A percentile compares a stretch with the other conserved stretches of the same genome.
phyloP scores from a whole-genome alignment of 2,888 invertebrate species.

The Tetrapedia diversipes region DNA sequence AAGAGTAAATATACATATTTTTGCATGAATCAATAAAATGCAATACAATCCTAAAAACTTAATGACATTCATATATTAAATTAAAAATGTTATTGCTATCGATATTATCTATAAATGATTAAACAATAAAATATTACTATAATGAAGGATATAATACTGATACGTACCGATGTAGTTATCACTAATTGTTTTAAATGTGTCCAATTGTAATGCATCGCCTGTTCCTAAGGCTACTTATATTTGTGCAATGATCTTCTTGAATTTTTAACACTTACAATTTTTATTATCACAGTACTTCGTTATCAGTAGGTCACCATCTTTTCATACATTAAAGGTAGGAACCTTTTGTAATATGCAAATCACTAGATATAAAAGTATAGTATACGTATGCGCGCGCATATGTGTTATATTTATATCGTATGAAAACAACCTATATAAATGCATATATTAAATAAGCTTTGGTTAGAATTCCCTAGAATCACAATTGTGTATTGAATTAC shows the following conservation, averaged over 20 bases:
- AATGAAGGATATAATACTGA: slow-evolving; percentile 35
- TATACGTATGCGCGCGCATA: slow-evolving; percentile 22
- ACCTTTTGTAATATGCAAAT: slow-evolving; percentile 58
- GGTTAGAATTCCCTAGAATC: slow-evolving; percentile 13
- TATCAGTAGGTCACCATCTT: slow-evolving; percentile 75
- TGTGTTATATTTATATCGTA: slow-evolving; percentile 14
- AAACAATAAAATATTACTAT: slow-evolving; percentile 23
- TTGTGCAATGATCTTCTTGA: slow-evolving; percentile 33
- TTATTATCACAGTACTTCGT: slow-evolving; percentile 68
- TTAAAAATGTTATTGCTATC: slow-evolving; percentile 32
- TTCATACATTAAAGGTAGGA: slow-evolving; percentile 71
- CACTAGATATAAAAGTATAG: slow-evolving; percentile 47
- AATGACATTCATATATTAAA: slow-evolving; percentile 12
- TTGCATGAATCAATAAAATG: not conserved
- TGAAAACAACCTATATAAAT: slow-evolving; percentile 5
- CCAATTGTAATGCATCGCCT: slow-evolving; percentile 49
- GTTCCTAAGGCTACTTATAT: slow-evolving; percentile 30
- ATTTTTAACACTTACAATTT: slow-evolving; percentile 58
- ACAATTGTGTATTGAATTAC: no score
- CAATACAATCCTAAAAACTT: not conserved
- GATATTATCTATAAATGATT: slow-evolving; percentile 20
- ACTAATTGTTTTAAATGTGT: slow-evolving; percentile 35
- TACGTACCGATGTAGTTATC: slow-evolving; percentile 48
- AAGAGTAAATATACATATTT: slow-evolving; percentile 1
- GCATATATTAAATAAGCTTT: slow-evolving; percentile 11